These are phyloP conservation scores for Varecia variegata DNA, from an alignment of 2,797 vertebrate species.

Conservation along the genomic window DNA sequence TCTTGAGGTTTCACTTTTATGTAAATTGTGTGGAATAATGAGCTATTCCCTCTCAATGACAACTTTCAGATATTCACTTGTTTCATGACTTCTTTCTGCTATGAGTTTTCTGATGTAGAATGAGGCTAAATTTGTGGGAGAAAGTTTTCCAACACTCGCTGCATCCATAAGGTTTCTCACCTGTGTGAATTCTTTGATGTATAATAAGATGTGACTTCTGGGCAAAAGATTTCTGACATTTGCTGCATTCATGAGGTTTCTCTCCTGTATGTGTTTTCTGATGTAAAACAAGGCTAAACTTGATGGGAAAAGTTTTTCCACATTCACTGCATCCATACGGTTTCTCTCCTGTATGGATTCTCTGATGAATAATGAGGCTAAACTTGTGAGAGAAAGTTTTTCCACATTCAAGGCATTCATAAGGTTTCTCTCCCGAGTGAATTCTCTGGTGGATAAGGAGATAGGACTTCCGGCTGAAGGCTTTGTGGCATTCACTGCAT, in stretches of 20 bases:
- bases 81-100: background rate
- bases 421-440: background rate
- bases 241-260: background rate
- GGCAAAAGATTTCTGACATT: conserved; percentile 28
- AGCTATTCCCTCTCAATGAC: background rate
- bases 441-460: conserved; percentile 27
- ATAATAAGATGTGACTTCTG: background rate
- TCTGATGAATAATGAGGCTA: background rate
- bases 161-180: background rate
- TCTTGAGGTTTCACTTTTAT: background rate
- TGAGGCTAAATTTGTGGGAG: background rate
- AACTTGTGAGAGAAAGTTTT: background rate
- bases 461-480: background rate
- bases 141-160: conserved; percentile 14
- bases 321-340: background rate
- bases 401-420: background rate
- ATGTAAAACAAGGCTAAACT: background rate
- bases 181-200: background rate
- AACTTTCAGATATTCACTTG: background rate
- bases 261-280: background rate
- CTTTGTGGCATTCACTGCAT: background rate
- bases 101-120: background rate
- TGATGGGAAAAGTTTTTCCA: conserved; percentile 22
- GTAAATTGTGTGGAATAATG: background rate
- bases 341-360: background rate